phyloP scores from a whole-genome alignment of 1,140 invertebrate species.

The Macrobrachium rosenbergii region DNA sequence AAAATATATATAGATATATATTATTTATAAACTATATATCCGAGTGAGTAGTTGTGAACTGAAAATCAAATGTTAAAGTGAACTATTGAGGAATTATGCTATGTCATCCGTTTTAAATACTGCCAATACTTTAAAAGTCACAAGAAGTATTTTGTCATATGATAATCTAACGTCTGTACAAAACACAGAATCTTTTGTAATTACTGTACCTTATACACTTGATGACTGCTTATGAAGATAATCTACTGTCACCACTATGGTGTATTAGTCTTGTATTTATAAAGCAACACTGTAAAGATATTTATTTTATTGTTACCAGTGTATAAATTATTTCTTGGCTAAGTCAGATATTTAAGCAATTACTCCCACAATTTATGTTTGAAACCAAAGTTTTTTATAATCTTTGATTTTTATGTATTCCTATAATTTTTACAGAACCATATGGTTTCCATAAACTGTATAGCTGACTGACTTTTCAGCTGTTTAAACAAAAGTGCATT shows the following conservation, averaged over 20 bases:
- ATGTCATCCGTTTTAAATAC: slow-evolving; percentile 53
- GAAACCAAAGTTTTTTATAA: slow-evolving; percentile 54
- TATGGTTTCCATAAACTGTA: slow-evolving; percentile 33
- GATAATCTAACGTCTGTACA: slow-evolving; percentile 57
- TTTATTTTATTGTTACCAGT: slow-evolving; percentile 58
- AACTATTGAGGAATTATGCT: slow-evolving; percentile 30
- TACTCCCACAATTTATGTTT: slow-evolving; percentile 53
- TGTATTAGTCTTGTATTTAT: slow-evolving; percentile 44
- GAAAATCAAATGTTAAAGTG: slow-evolving; percentile 57
- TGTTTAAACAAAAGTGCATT: too few species aligned
- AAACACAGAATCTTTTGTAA: slow-evolving; percentile 58
- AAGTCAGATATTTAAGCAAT: slow-evolving; percentile 4
- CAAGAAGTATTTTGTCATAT: slow-evolving; percentile 63
- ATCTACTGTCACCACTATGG: slow-evolving; percentile 47
- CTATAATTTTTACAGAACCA: slow-evolving; percentile 59
- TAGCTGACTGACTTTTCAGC: too few species aligned
- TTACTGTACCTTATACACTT: background rate
- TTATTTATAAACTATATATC: slow-evolving; percentile 62
- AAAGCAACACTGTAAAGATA: slow-evolving; percentile 39
- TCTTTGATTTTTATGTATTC: slow-evolving; percentile 59
- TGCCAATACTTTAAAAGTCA: slow-evolving; percentile 53
- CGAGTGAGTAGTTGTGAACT: slow-evolving; percentile 42
- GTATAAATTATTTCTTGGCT: slow-evolving; percentile 53
- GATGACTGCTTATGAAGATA: slow-evolving; percentile 47
- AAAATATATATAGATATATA: slow-evolving; percentile 52